A percentile compares a stretch with the other conserved stretches of the same genome.
Conservation (phyloP, 2,888 invertebrate genomes). For the Drosophila colorata region DNA sequence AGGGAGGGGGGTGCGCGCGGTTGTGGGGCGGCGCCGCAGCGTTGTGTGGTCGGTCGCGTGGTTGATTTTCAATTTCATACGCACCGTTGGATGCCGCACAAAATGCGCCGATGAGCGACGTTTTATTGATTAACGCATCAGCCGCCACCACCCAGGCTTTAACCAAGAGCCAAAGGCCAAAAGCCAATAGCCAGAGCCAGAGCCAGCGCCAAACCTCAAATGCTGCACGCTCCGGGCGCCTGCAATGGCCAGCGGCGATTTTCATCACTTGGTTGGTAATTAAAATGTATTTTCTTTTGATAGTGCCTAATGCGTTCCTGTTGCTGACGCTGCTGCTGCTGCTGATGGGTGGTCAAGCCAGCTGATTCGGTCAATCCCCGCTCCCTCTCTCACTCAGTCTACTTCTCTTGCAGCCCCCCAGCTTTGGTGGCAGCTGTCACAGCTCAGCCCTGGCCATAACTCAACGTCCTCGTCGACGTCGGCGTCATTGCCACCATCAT, state of each 20-base stretch:
- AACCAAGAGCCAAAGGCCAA: not conserved
- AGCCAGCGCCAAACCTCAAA: not conserved
- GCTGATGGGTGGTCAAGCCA: constrained; percentile 55
- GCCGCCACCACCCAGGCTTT: constrained; percentile 20
- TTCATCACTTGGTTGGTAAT: constrained; percentile 73
- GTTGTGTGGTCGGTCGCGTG: constrained; percentile 69
- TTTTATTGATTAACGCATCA: constrained; percentile 70
- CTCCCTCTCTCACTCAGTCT: not conserved
- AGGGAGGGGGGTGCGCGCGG: not conserved
- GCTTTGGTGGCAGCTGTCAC: constrained; percentile 63
- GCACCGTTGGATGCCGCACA: constrained; percentile 74
- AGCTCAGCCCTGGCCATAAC: constrained; percentile 62
- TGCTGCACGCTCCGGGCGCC: constrained; percentile 15
- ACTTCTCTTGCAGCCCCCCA: not conserved
- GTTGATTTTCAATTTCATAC: constrained; percentile 78
- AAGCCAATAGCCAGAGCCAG: not conserved
- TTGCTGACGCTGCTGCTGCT: constrained; percentile 2
- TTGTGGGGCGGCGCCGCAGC: constrained; percentile 39
- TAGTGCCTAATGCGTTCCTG: constrained; percentile 27
- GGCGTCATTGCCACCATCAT: constrained; percentile 59
- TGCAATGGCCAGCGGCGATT: constrained; percentile 49
- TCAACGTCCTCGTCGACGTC: constrained; percentile 58
- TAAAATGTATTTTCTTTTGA: constrained; percentile 75
- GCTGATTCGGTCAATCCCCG: not conserved
- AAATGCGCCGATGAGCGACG: constrained; percentile 30